A percentile compares a stretch with the other conserved stretches of the same genome.
Evolutionary conservation across 2,888 invertebrate genomes (phyloP).

Genomic region (Synanthedon myopaeformis): DNA sequence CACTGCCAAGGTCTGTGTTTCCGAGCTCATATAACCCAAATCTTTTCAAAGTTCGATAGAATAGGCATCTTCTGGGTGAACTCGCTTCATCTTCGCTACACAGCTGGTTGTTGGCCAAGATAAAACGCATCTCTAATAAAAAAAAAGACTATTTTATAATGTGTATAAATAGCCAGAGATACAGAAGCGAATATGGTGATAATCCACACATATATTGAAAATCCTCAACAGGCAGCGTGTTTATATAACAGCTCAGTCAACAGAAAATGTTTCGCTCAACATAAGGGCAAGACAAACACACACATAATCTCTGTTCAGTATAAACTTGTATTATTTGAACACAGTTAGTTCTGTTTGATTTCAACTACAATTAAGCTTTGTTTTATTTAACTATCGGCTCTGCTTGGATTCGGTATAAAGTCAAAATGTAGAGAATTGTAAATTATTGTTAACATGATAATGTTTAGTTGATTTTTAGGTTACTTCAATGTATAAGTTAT

Average conservation of each 20-base stretch:
- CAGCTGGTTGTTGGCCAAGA: too few relatives aligned
- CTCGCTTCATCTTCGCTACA: too few relatives aligned
- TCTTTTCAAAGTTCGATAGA: too few relatives aligned
- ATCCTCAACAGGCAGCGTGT: neutral
- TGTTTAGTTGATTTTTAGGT: too few relatives aligned
- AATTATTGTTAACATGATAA: neutral
- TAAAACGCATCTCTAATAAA: too few relatives aligned
- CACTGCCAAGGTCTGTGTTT: too few relatives aligned
- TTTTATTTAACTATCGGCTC: neutral
- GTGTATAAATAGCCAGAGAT: too few relatives aligned
- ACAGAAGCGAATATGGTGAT: neutral
- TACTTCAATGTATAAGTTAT: too few relatives aligned
- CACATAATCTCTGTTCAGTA: conserved; percentile 10
- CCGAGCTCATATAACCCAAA: too few relatives aligned
- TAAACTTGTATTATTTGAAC: neutral
- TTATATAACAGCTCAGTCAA: neutral
- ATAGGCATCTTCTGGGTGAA: too few relatives aligned
- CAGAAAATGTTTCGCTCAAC: conserved; percentile 3
- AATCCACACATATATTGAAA: neutral
- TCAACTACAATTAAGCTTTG: neutral
- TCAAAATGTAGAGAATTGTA: neutral
- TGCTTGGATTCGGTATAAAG: too few relatives aligned
- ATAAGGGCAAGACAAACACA: conserved; percentile 26
- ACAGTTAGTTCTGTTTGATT: neutral
- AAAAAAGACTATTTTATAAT: too few relatives aligned